Conservation (phyloP, 2,888 invertebrate genomes). For the Ormyrus nitidulus region DNA sequence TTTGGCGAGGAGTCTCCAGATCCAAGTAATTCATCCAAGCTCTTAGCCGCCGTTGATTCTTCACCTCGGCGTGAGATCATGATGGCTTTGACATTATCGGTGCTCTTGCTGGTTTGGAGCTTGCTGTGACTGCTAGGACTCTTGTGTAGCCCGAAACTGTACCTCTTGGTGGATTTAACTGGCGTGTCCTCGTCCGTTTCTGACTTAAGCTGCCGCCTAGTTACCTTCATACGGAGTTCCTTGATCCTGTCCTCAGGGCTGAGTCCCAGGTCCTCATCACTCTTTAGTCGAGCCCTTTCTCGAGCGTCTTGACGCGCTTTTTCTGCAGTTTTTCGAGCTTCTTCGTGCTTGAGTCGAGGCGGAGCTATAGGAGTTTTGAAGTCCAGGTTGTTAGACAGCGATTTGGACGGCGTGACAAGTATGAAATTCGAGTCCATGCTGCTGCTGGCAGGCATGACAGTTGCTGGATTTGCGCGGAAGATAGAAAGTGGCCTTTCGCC, state of each 20-base stretch:
- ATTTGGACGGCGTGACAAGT: background rate
- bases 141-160: slow-evolving; percentile 62
- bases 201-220: slow-evolving; percentile 66
- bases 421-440: background rate
- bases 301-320: slow-evolving; percentile 81
- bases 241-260: slow-evolving; percentile 82
- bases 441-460: background rate
- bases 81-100: slow-evolving; percentile 70
- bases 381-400: slow-evolving; percentile 40
- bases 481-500: slow-evolving; percentile 22
- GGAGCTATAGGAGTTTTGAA: slow-evolving; percentile 78
- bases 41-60: slow-evolving; percentile 63
- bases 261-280: slow-evolving; percentile 85
- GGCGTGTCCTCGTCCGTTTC: slow-evolving; percentile 62
- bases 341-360: slow-evolving; percentile 76
- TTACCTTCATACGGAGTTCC: slow-evolving; percentile 77
- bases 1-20: slow-evolving; percentile 18
- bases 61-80: slow-evolving; percentile 29
- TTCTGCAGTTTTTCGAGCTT: slow-evolving; percentile 77
- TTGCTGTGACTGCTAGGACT: slow-evolving; percentile 57
- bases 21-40: slow-evolving; percentile 69
- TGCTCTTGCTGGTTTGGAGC: slow-evolving; percentile 72
- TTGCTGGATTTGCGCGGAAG: slow-evolving; percentile 2
- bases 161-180: slow-evolving; percentile 61
- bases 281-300: slow-evolving; percentile 82